Percentiles rank a stretch among this genome's conserved stretches.
phyloP scores from a whole-genome alignment of 2,888 invertebrate species.

The Tholera decimalis region DNA sequence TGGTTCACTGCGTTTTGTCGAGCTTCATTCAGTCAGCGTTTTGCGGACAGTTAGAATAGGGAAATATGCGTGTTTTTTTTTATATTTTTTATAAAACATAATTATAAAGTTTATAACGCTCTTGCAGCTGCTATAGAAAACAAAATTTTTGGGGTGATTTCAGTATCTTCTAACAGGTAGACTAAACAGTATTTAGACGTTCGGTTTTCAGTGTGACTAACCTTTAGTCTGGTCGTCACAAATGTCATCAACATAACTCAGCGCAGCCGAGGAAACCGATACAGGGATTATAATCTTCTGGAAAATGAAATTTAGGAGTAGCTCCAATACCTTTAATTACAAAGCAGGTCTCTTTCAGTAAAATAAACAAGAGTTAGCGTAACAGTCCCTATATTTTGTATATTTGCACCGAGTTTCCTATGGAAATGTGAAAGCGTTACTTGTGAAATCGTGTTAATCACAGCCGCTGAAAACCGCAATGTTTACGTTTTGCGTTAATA shows the following conservation, averaged over 20 bases:
- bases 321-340: constrained; percentile 20
- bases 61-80: too few relatives aligned
- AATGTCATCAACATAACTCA: background rate
- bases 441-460: constrained; percentile 38
- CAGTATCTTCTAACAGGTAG: too few relatives aligned
- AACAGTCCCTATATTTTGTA: constrained; percentile 31
- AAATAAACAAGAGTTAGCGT: constrained; percentile 17
- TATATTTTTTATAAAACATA: too few relatives aligned
- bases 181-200: too few relatives aligned
- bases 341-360: constrained; percentile 18
- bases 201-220: too few relatives aligned
- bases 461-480: constrained; percentile 40
- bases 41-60: too few relatives aligned
- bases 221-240: background rate
- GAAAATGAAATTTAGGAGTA: constrained; percentile 1
- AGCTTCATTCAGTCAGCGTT: too few relatives aligned
- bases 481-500: constrained; percentile 19
- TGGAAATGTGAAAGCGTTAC: constrained; percentile 17
- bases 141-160: too few relatives aligned
- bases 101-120: too few relatives aligned
- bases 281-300: background rate
- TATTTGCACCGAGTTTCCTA: constrained; percentile 12
- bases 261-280: background rate
- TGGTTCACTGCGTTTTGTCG: too few relatives aligned
- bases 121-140: too few relatives aligned